Base-by-base conservation (phyloP, 2,113 vertebrate genomes). In the Oplegnathus fasciatus region DNA sequence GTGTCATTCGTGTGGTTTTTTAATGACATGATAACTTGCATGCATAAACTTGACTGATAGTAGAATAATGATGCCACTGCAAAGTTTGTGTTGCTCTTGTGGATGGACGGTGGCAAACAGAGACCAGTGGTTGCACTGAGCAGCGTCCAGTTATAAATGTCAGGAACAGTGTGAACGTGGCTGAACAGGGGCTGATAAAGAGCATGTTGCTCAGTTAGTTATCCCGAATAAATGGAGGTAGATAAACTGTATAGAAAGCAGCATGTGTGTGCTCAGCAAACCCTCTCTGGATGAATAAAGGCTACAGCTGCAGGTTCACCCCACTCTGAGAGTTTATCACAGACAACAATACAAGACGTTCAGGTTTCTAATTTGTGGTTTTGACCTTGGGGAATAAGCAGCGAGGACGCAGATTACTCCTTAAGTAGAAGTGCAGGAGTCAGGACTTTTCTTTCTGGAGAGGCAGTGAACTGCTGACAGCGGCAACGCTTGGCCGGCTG, bases 371-470 rank as follows among this genome's bases (percentile, higher is more conserved):
- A 86, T 84, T 84, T 72, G 73, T 18, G 74, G 34, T 37, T 70
- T 57, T 52, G 71, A 83, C 84, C 84, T 73, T 9, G 1, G 77
- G 88, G 85, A 77, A 52, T 44, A 67, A 75, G 55, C 46, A 0
- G 42, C 58, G 28, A 60, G 71, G 78, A 73, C 30, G 9, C 61
- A 66, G 84, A 87, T 89, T 78, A 86, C 13, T 30, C 74, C 85
- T 85, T 48, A 40, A 78, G 65, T 44, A 11, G 62, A 88, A 80
- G 70, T 70, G 83, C 78, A 76, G 26, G 66, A 91, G 86, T 86
- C 81, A 64, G 84, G 86, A 44, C 66, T 84, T 90, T 86, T 80
- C 71, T 87, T 82, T 78, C 11, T 68, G 85, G 55, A 37, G 70
- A 84, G 28, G 46, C 65, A 37, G 42, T 22, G 76, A 83, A 89